Evolutionary conservation across 2,113 vertebrate genomes (phyloP).

Genomic region (Natator depressus): DNA sequence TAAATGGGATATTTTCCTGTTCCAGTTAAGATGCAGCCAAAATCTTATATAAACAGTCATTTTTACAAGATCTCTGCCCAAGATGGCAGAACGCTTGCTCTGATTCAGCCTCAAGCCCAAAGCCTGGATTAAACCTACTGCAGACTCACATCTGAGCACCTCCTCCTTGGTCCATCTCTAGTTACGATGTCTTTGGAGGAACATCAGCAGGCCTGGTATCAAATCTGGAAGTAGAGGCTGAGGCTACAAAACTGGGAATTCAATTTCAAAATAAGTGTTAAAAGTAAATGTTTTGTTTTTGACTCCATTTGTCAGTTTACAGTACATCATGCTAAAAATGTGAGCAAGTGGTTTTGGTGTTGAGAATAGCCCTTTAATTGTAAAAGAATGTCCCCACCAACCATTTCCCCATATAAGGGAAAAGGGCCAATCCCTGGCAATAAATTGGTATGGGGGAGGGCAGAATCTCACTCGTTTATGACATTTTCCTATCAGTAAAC

Average conservation of each 20-base stretch:
- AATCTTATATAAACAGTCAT: fast-evolving
- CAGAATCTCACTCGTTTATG: neutral
- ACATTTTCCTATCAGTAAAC: neutral
- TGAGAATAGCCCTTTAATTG: slow-evolving; percentile 39
- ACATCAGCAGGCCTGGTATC: neutral
- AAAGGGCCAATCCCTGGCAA: slow-evolving; percentile 47
- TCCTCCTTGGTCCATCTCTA: neutral
- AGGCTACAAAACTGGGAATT: slow-evolving; percentile 10
- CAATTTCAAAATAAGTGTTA: slow-evolving; percentile 50
- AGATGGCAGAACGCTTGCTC: fast-evolving
- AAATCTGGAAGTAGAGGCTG: neutral
- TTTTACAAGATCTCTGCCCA: neutral
- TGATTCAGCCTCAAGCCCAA: neutral
- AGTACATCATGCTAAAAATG: neutral
- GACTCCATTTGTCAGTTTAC: slow-evolving; percentile 36
- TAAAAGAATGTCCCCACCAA: slow-evolving; percentile 58
- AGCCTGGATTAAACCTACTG: neutral
- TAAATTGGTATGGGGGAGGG: neutral
- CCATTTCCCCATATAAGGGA: slow-evolving; percentile 66
- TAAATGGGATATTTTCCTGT: fast-evolving
- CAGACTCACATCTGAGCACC: neutral
- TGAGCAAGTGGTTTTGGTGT: slow-evolving; percentile 40
- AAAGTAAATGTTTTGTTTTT: slow-evolving; percentile 29
- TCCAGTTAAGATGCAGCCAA: neutral
- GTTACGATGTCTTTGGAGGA: fast-evolving